phyloP scores from a whole-genome alignment of 2,888 invertebrate species.

The Cantharis flavilabris region DNA sequence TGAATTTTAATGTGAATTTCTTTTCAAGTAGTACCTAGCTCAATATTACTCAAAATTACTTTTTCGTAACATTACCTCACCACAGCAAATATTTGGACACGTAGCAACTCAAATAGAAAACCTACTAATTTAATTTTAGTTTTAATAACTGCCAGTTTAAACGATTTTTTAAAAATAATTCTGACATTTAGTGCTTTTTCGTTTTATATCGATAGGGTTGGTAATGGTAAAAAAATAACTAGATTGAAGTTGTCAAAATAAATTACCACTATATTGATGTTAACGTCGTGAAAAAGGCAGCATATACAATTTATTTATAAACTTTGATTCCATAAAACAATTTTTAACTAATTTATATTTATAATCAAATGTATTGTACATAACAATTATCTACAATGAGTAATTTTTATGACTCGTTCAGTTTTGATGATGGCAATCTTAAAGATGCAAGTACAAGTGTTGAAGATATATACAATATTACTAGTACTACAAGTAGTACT shows the following conservation, averaged over 20 bases:
- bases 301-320: not conserved
- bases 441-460: not conserved
- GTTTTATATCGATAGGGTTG: not conserved
- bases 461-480: not conserved
- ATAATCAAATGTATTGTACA: not conserved
- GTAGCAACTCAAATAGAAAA: no score
- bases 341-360: not conserved
- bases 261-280: not conserved
- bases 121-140: no score
- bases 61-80: no score
- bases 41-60: no score
- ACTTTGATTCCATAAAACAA: not conserved
- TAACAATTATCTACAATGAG: not conserved
- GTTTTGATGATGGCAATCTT: no score
- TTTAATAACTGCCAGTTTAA: no score
- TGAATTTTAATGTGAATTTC: no score
- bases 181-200: not conserved
- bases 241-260: not conserved
- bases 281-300: not conserved
- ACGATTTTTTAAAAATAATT: not conserved
- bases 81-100: no score
- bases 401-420: not conserved
- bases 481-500: not conserved
- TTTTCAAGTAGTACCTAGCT: no score
- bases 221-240: not conserved